These are phyloP conservation scores for Carterocephalus palaemon DNA, from an alignment of 2,888 invertebrate genomes.

Conservation along the genomic window DNA sequence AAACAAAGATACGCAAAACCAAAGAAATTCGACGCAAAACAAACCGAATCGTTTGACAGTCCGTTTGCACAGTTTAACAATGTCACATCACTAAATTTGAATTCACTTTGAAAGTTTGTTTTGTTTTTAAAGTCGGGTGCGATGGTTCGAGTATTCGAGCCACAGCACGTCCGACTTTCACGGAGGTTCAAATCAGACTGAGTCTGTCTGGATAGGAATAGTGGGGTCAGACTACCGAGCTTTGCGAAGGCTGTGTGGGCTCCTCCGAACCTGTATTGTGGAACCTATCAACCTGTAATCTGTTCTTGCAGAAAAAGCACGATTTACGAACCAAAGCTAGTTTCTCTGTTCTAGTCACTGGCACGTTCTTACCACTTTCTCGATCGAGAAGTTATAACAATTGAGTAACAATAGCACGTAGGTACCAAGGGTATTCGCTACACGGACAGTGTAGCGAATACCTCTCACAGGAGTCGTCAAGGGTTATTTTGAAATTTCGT, in stretches of 20 bases:
- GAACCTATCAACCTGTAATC: conserved; percentile 18
- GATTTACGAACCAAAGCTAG: too few species aligned
- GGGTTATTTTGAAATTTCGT: too few species aligned
- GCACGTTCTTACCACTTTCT: too few species aligned
- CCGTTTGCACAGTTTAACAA: conserved; percentile 3
- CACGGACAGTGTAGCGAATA: too few species aligned
- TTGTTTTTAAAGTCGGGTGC: conserved; percentile 7
- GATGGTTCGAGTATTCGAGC: conserved; percentile 9
- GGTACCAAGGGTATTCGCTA: too few species aligned
- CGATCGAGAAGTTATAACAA: too few species aligned
- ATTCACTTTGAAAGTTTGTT: conserved; percentile 3
- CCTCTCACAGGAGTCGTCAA: too few species aligned
- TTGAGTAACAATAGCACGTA: too few species aligned
- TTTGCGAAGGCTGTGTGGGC: conserved; percentile 17
- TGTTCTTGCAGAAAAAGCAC: conserved; percentile 12
- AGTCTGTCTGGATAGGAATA: conserved; percentile 18
- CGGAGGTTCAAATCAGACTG: conserved; percentile 45
- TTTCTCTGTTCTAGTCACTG: neutral
- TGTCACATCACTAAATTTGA: conserved; percentile 3
- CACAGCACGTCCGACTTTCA: conserved; percentile 41
- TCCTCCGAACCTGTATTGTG: conserved; percentile 16
- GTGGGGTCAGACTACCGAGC: conserved; percentile 2
- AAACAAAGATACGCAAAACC: too few species aligned
- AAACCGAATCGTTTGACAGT: conserved; percentile 3
- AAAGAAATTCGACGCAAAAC: neutral